Base-by-base conservation (phyloP, 2,888 invertebrate genomes). In the Reticulitermes lucifugus region DNA sequence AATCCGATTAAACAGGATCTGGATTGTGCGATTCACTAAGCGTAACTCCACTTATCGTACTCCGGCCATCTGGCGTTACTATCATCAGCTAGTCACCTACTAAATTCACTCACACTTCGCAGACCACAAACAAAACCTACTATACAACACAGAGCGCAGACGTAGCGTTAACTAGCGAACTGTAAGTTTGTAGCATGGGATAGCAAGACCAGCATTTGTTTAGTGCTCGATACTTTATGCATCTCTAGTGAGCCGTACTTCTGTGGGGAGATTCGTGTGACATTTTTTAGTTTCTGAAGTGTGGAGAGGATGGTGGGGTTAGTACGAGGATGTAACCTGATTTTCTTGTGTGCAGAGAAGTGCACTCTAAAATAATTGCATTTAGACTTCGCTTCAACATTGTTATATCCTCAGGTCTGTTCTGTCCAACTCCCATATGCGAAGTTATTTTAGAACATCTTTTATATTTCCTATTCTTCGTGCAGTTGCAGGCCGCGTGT, bases 321-420 rank as follows among this genome's bases (percentile, higher is more conserved):
- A 65, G 65, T 25, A 14, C 2, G n/a, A n/a, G 7, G 25, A 14
- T n/a, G 25, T 65, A 65, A 65, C 65, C 65, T 65, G 65, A 65
- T 65, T 65, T 65, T 65, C 65, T n/a, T 65, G 65, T 65, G 65
- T 65, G 65, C 25, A 65, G n/a, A 65, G 65, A 65, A 65, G 5
- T 65, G 65, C 65, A 65, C 65, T 65, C 65, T 65, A 65, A 65
- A 25, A n/a, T 65, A 65, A 65, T 65, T 65, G 25, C 65, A 65
- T 65, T 65, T 65, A 0, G 65, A n/a, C 65, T 65, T n/a, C n/a
- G 65, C 25, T n/a, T 65, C n/a, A 65, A 65, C 65, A 65, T 65
- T 65, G 25, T 65, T 65, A n/a, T 10, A 25, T 65, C 65, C 60
- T 65, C 25, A n/a, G n/a, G 6, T 55, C n/a, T 25, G 65, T n/a